These are phyloP conservation scores for Orientallactaga bullata DNA, from an alignment of 2,113 vertebrate genomes.

Conservation along the genomic window DNA sequence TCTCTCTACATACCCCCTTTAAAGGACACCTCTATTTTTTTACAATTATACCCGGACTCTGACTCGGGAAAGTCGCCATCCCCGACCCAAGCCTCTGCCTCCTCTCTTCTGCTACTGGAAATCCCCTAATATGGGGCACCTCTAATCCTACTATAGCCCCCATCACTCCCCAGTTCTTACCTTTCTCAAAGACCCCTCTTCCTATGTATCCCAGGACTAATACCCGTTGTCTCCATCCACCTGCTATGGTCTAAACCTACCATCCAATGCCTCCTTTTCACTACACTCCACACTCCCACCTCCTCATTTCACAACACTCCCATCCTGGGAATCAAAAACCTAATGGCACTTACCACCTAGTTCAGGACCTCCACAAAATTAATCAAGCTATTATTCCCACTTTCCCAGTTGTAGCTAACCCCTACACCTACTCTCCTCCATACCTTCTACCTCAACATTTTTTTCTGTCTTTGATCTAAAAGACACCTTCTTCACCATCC, in stretches of 20 bases:
- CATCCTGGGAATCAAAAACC: background rate
- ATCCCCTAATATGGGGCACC: too few species aligned
- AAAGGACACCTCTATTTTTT: background rate
- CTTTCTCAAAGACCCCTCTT: background rate
- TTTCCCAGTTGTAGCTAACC: accelerated
- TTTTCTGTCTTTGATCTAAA: background rate
- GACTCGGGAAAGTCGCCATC: too few species aligned
- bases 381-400: background rate
- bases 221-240: background rate
- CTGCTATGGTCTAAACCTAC: background rate
- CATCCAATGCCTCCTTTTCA: background rate
- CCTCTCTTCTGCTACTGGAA: too few species aligned
- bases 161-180: too few species aligned
- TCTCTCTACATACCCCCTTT: background rate
- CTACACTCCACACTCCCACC: background rate
- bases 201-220: background rate
- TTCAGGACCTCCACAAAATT: background rate
- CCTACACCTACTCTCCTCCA: background rate
- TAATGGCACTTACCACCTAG: background rate
- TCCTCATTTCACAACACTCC: background rate
- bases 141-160: too few species aligned
- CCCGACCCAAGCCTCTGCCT: too few species aligned
- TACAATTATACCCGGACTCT: too few species aligned
- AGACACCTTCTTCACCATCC: background rate
- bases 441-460: accelerated